Conservation (phyloP, 2,888 invertebrate genomes). For the Ochropacha duplaris region DNA sequence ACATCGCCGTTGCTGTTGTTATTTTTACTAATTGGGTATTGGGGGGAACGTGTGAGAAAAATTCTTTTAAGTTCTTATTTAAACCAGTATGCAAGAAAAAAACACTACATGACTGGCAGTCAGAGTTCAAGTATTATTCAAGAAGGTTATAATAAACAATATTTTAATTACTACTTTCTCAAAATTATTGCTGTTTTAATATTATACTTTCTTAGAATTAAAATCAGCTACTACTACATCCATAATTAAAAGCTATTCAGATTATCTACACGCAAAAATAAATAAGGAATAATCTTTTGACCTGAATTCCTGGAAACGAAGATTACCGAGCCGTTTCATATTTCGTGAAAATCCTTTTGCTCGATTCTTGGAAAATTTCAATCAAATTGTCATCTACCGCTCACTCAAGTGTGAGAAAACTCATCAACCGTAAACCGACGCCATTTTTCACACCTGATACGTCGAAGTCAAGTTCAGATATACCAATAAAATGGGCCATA, state of each 20-base stretch:
- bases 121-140: too few species aligned
- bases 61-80: too few species aligned
- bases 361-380: conserved; percentile 6
- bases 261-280: not conserved
- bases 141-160: too few species aligned
- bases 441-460: conserved; percentile 64
- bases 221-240: not conserved
- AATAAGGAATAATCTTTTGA: not conserved
- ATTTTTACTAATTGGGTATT: not conserved
- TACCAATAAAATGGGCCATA: conserved; percentile 41
- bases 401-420: conserved; percentile 15
- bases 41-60: too few species aligned
- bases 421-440: conserved; percentile 44
- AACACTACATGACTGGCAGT: too few species aligned
- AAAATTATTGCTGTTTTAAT: too few species aligned
- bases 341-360: conserved; percentile 2
- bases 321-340: not conserved
- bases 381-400: conserved; percentile 6
- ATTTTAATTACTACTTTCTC: too few species aligned
- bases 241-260: not conserved
- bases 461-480: conserved; percentile 43
- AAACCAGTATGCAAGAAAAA: too few species aligned
- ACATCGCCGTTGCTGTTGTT: not conserved
- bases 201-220: not conserved
- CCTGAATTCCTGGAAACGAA: not conserved